Base-by-base conservation (phyloP, 1,140 invertebrate species). In the Tetraneura akinire region DNA sequence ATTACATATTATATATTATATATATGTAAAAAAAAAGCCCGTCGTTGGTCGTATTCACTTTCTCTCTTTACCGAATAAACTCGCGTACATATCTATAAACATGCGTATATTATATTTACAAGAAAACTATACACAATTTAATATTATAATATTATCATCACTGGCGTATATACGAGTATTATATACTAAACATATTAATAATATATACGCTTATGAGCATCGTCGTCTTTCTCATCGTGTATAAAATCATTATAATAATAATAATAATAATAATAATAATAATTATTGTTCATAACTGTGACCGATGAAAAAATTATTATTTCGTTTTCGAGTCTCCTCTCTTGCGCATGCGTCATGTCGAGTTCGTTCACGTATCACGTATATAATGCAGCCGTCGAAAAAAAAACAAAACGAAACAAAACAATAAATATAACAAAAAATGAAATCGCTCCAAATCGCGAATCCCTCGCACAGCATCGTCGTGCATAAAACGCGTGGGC, bases 211-310 rank as follows among this genome's bases (percentile, higher is more conserved):
- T n/a, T n/a, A n/a, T n/a, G n/a, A n/a, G n/a, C n/a, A n/a, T n/a
- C n/a, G n/a, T n/a, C n/a, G n/a, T n/a, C n/a, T n/a, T n/a, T n/a
- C n/a, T 4, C 32, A 37, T 37, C 32, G 32, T 37, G 32, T 37
- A 37, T 37, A 37, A 37, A 4, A 37, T 37, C 32, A 8, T 37
- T 4, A 21, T 64, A 47, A n/a, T n/a, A n/a, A n/a, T n/a, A n/a
- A n/a, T n/a, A n/a, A n/a, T n/a, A n/a, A n/a, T n/a, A n/a, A n/a
- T n/a, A n/a, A n/a, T n/a, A n/a, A n/a, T n/a, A n/a, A n/a, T n/a
- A n/a, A n/a, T 47, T 21, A 68, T 68, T 45, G 16, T 68, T 68
- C 37, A 37, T 68, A 68, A 29, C 21, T 45, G 47, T 71, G 68
- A 71, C 68, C 45, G 26, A 71, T 51, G 45, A 18, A 45, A 51